Evolutionary conservation across 1,140 invertebrate species (phyloP), one percentile per base, ranked within the genome.

Genomic region (Tetramorium alpestre): DNA sequence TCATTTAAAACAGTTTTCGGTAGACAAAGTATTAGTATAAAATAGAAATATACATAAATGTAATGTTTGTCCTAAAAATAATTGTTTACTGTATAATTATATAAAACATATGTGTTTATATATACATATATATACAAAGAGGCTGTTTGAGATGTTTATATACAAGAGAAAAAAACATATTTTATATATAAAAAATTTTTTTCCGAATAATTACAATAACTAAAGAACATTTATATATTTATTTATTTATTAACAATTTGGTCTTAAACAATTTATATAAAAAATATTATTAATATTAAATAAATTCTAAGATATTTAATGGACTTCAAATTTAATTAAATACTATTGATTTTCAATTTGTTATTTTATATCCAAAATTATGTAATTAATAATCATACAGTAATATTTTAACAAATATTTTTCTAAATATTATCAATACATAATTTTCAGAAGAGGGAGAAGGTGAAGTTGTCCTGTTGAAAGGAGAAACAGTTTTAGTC

Each of bases 401-500:
- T 22, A 73, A 54, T 28, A 7, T 22, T 65, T 47, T 38, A 38
- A 64, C 22, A 0, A 16, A 80, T 81, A 33, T 77, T 28, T 72
- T 47, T 62, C 16, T 38, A 44, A 47, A 18, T 73, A 49, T 33
- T 49, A 22, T 44, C 73, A 38, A 38, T 62, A 33, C 3, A 60
- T 84, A 47, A 60, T 49, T 84, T 90, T 91, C 90, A 97, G 96
- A 97, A 94, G 96, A 97, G 92, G 96, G 96, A 16, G 96, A 95
- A 80, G 95, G 95, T 28, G 96, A 97, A 72, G 96, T 96, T 80
- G 96, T 97, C 1, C 94, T 98, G 60, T 94, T 97, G 70, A 98
- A 98, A 94, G 98, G 98, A 47, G 98, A 98, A 92, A 96, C 97
- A 7, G 98, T 99, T 11, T 94, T 98, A 22, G 98, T 98, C 18